phyloP scores from a whole-genome alignment of 2,888 invertebrate species.

The Xanthia icteritia region DNA sequence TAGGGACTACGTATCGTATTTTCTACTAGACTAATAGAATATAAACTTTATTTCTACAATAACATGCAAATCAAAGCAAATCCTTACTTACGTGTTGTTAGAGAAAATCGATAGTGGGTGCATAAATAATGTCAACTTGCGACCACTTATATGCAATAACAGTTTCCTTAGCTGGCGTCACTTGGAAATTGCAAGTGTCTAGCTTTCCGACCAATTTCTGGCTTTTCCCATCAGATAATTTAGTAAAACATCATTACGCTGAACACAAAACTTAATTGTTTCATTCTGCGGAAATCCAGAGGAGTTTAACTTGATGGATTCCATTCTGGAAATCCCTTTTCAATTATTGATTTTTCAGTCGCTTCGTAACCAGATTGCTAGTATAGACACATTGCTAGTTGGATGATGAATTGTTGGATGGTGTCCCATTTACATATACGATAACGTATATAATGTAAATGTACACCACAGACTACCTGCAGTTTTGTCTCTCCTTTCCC shows the following conservation, averaged over 20 bases:
- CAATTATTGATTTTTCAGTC: conserved; percentile 6
- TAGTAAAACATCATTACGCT: background rate
- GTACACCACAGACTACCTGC: background rate
- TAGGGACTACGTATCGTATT: background rate
- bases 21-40: background rate
- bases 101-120: conserved; percentile 46
- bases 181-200: conserved; percentile 26
- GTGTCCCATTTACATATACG: no score
- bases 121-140: conserved; percentile 47
- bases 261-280: background rate
- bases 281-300: background rate
- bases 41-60: conserved; percentile 13
- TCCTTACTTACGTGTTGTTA: conserved; percentile 14
- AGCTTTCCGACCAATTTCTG: background rate
- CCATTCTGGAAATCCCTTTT: background rate
- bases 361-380: background rate
- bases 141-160: conserved; percentile 23
- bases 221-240: background rate
- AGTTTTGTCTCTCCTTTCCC: background rate
- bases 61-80: background rate
- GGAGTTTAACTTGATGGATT: background rate
- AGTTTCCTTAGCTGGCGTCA: conserved; percentile 12
- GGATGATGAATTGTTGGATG: no score
- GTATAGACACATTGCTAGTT: background rate
- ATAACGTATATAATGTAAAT: background rate